Conservation (phyloP, 2,888 invertebrate genomes). For the Phengaris alcon region DNA sequence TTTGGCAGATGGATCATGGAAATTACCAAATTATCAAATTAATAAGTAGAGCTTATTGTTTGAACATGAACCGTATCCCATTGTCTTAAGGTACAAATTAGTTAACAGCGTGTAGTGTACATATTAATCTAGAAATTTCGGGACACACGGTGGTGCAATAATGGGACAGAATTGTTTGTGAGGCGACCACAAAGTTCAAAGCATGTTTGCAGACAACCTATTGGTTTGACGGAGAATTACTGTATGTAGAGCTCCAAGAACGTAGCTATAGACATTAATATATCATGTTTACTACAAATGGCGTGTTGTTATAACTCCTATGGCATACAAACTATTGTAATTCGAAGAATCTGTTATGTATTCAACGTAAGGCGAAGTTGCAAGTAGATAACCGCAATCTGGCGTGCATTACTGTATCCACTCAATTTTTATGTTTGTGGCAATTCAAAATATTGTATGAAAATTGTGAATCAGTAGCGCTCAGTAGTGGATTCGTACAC, state of each 20-base stretch:
- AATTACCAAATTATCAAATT: background rate
- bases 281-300: background rate
- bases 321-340: background rate
- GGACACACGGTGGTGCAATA: constrained; percentile 56
- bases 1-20: background rate
- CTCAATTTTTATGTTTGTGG: too few species aligned
- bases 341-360: background rate
- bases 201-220: constrained; percentile 63
- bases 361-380: too few species aligned
- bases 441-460: too few species aligned
- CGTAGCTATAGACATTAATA: background rate
- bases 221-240: constrained; percentile 62
- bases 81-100: background rate
- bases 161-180: constrained; percentile 55
- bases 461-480: too few species aligned
- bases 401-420: too few species aligned
- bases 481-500: too few species aligned
- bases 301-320: background rate
- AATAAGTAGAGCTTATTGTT: background rate
- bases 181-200: constrained; percentile 60
- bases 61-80: background rate
- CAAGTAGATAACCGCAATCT: too few species aligned
- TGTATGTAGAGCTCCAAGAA: constrained; percentile 37
- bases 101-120: constrained; percentile 27
- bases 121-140: constrained; percentile 58